Conservation (phyloP, 2,113 vertebrate species). For the Shinisaurus crocodilurus region DNA sequence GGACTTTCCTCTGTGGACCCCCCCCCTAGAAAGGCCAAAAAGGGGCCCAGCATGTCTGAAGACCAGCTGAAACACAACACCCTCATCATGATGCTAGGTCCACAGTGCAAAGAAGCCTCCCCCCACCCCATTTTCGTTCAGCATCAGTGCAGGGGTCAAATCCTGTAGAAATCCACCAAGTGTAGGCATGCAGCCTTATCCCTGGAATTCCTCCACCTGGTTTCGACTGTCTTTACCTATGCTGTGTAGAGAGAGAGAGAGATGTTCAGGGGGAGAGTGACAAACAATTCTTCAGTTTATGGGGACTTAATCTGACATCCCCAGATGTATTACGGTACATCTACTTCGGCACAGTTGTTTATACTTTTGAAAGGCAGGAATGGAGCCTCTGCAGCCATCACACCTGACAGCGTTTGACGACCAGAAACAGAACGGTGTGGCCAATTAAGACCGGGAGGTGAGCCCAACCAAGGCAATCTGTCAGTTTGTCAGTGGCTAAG, state of each 20-base stretch:
- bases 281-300: neutral
- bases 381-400: neutral
- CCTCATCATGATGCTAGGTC: neutral
- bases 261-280: neutral
- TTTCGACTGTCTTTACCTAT: neutral
- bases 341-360: neutral
- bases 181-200: neutral
- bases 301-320: neutral
- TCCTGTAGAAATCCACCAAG: neutral
- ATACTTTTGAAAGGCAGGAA: constrained; percentile 13
- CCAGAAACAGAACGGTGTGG: constrained; percentile 54
- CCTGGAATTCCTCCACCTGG: neutral
- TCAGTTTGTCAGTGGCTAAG: constrained; percentile 50
- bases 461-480: constrained; percentile 44
- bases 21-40: too few species aligned
- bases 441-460: constrained; percentile 59
- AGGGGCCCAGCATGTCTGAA: neutral
- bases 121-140: too few species aligned
- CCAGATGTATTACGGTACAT: neutral
- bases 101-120: neutral
- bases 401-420: neutral
- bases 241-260: neutral
- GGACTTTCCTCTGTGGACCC: neutral
- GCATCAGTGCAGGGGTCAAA: neutral
- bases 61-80: neutral